phyloP scores from a whole-genome alignment of 2,888 invertebrate genomes.

The Macrophya alboannulata region DNA sequence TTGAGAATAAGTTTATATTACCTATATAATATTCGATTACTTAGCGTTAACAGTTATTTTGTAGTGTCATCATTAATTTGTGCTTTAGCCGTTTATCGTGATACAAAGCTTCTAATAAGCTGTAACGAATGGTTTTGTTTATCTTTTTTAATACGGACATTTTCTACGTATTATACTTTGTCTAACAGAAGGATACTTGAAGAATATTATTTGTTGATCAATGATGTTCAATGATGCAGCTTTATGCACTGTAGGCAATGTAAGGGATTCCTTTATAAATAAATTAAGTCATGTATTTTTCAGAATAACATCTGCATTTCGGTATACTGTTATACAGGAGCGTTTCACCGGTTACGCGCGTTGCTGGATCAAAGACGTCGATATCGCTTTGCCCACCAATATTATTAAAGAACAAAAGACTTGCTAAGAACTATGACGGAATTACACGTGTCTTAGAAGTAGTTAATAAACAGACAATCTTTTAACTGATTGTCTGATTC shows the following conservation, averaged over 20 bases:
- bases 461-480: too few species aligned
- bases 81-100: neutral
- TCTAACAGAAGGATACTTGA: neutral
- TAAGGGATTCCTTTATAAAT: slow-evolving; percentile 1
- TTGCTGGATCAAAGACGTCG: too few species aligned
- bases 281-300: neutral
- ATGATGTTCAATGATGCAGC: neutral
- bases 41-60: neutral
- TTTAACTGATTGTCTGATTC: too few species aligned
- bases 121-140: slow-evolving; percentile 8
- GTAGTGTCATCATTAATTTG: neutral
- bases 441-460: too few species aligned
- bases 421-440: too few species aligned
- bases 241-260: neutral
- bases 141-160: neutral
- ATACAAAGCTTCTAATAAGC: neutral
- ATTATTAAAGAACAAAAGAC: too few species aligned
- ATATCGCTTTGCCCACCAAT: too few species aligned
- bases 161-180: neutral
- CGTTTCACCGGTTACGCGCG: too few species aligned
- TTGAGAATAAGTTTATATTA: slow-evolving; percentile 2
- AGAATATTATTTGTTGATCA: slow-evolving; percentile 13
- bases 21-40: neutral
- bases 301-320: slow-evolving; percentile 7
- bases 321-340: neutral